Conservation (phyloP, 2,113 vertebrate species). For the Actinemys pallida region DNA sequence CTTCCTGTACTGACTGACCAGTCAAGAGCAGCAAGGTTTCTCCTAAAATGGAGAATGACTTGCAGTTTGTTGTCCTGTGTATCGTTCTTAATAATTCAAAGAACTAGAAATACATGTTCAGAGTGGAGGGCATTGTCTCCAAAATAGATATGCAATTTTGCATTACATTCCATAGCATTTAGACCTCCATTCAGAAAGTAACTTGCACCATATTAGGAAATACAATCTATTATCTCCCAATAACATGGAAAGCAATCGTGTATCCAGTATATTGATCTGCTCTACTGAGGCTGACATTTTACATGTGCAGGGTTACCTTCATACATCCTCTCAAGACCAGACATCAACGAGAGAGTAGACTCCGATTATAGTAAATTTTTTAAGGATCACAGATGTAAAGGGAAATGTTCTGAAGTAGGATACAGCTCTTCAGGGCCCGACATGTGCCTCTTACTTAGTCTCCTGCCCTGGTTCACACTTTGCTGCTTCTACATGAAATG, state of each 20-base stretch:
- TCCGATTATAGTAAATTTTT: neutral
- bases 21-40: neutral
- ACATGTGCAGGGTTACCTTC: neutral
- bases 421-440: neutral
- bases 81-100: neutral
- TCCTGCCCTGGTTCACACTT: neutral
- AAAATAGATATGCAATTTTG: neutral
- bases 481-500: neutral
- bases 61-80: neutral
- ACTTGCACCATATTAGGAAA: neutral
- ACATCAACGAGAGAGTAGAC: neutral
- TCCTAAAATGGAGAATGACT: neutral
- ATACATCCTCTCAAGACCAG: neutral
- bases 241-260: neutral
- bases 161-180: neutral
- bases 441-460: neutral
- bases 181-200: neutral
- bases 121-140: neutral
- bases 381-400: neutral
- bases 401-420: neutral
- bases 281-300: neutral
- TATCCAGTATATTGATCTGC: neutral
- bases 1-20: slow-evolving; percentile 85
- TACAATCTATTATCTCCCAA: neutral
- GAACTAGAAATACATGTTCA: neutral